Base-by-base conservation (phyloP, 2,113 vertebrate species). In the Aegypius monachus region DNA sequence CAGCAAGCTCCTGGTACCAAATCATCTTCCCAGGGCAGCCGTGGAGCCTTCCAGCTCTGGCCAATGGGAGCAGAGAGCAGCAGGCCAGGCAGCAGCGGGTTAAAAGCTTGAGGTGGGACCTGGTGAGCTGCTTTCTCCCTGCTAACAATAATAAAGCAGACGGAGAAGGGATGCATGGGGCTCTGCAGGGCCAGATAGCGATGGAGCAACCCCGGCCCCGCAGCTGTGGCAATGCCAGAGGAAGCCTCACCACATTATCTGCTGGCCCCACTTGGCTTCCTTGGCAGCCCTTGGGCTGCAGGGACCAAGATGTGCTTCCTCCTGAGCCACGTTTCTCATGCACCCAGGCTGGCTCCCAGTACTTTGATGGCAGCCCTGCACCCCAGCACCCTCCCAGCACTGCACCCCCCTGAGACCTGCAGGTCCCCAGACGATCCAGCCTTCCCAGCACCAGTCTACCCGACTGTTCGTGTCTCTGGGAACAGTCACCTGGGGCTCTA, bases 181-280 rank as follows among this genome's bases (percentile, higher is more conserved):
- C 62, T 79, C 93, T 71, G 67, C 88, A 38, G 87, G 75, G 89
- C 18, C 81, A 7, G 91, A 95, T 82, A 91, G 81, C 0, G 0
- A 58, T n/a, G 6, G 66, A 59, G 34, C 16, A 77, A 55, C 34
- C 78, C 81, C 6, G 17, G 81, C 38, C 23, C 66, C 0, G 3
- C 45, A 32, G 90, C 89, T 58, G 52, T 29, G 10, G 68, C 11
- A 0, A 16, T 11, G 81, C 45, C 0, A 0, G 66, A 95, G 91
- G 97, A 97, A 97, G 67, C 89, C 75, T 75, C 16, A 0, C 59
- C 16, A 18, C 43, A 4, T 94, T 97, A 97, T 97, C 97, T 95
- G 73, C 77, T 59, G 38, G 65, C 75, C 86, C 43, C 95, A 88
- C 71, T 81, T 3, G 1, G 83, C 77, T 95, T 94, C 88, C 86